phyloP scores from a whole-genome alignment of 2,797 vertebrate species.

The Oreonectes daqikongensis region DNA sequence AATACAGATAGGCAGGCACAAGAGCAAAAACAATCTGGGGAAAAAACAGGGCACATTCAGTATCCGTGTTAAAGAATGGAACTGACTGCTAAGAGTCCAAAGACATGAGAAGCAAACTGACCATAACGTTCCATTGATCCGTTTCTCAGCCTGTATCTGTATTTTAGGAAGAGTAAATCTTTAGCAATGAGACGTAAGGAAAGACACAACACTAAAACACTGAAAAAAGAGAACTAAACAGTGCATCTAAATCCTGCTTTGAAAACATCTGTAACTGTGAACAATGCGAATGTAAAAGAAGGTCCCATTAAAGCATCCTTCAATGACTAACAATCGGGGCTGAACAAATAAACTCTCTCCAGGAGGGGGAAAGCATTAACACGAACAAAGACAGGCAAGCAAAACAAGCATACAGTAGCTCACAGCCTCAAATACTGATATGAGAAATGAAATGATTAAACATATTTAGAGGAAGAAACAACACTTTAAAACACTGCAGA shows the following conservation, averaged over 20 bases:
- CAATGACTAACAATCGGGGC: conserved; percentile 31
- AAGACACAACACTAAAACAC: conserved; percentile 72
- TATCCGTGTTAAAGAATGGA: conserved; percentile 59
- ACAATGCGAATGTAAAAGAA: conserved; percentile 17
- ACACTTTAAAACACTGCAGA: conserved; percentile 29
- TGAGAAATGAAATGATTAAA: conserved; percentile 11
- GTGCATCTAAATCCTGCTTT: background rate
- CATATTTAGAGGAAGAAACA: conserved; percentile 9
- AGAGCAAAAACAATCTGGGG: conserved; percentile 27
- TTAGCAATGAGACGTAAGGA: conserved; percentile 64
- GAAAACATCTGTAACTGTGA: conserved; percentile 1
- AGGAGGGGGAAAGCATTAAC: conserved; percentile 14
- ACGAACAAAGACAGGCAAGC: background rate
- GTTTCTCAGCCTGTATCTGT: conserved; percentile 13
- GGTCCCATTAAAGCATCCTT: conserved; percentile 10
- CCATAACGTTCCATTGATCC: background rate
- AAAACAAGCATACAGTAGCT: conserved; percentile 1
- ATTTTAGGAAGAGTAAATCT: conserved; percentile 64
- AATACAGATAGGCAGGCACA: conserved; percentile 24
- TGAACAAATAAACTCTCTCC: conserved; percentile 34
- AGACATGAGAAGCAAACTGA: conserved; percentile 8
- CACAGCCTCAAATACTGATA: conserved; percentile 35
- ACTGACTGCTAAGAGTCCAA: conserved; percentile 9
- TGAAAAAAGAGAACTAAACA: background rate
- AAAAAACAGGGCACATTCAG: conserved; percentile 29